A percentile compares a stretch with the other conserved stretches of the same genome.
phyloP scores from a whole-genome alignment of 2,113 vertebrate genomes.

The Amazona guildingii region DNA sequence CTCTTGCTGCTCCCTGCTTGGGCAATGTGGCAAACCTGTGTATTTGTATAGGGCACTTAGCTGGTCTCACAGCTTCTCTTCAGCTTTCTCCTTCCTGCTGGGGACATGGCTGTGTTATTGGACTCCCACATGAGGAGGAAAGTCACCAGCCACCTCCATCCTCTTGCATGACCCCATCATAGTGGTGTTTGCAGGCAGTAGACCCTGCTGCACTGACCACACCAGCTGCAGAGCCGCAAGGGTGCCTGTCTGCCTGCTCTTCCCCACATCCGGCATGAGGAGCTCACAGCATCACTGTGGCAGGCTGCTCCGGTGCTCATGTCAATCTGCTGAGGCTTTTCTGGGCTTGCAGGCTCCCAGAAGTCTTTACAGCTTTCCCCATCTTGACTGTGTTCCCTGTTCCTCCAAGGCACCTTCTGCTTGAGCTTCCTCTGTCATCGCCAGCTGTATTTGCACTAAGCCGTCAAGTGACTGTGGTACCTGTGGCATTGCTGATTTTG shows the following conservation, averaged over 20 bases:
- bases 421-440: background rate
- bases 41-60: background rate
- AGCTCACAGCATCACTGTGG: background rate
- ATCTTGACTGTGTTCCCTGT: background rate
- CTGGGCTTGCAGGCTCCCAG: background rate
- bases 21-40: background rate
- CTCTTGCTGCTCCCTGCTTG: background rate
- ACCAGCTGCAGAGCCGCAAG: too few species aligned
- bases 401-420: background rate
- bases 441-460: too few species aligned
- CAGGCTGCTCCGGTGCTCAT: background rate
- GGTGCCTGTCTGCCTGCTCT: background rate
- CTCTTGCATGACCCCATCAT: too few species aligned
- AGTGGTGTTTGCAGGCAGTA: background rate
- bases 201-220: too few species aligned
- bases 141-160: background rate
- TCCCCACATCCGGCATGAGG: accelerated
- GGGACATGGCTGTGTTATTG: background rate
- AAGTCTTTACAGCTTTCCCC: background rate
- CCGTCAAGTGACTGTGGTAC: background rate
- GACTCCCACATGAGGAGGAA: background rate
- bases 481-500: background rate
- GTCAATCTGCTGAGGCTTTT: background rate
- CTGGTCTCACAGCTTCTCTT: background rate
- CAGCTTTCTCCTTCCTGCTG: background rate